Evolutionary conservation across 2,113 vertebrate genomes (phyloP), one percentile per base, ranked within the genome.

Genomic region (Callithrix jacchus): DNA sequence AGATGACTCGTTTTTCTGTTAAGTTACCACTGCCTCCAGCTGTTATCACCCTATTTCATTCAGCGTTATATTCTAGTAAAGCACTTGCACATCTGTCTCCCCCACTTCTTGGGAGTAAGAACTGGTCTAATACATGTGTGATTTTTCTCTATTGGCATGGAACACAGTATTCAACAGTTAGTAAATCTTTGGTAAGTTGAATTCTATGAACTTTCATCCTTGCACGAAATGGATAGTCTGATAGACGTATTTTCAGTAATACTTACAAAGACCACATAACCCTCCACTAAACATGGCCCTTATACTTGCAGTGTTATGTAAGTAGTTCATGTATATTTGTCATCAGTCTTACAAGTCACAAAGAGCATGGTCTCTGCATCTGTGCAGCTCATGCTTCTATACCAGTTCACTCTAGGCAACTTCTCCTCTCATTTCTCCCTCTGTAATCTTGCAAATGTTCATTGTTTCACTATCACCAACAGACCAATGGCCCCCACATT

Each of bases 91-190:
- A 58, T 92, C 32, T 71, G 25, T 73, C 79, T 93, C 91, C 56
- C 37, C 77, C 25, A 82, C 66, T 95, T 89, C 66, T 70, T 68
- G 73, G 11, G 37, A 95, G 27, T 93, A 89, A 81, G 25, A 83
- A n/a, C 74, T 92, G 17, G 58, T 73, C 68, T 82, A 81, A 64
- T 37, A 64, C 45, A 94, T 73, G 64, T 91, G 54, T 81, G 79
- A 86, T 61, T 89, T 87, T 86, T 82, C 61, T 87, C 45, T 96
- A 32, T 74, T 84, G 82, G 56, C 81, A 84, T 56, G 11, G 77
- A 92, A 84, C 54, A 64, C 5, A 13, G 16, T 21, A n/a, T 83
- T 94, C 90, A 35, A 77, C 27, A 88, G 32, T 93, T 82, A 89
- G 45, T 83, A 85, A 93, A 81, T 83, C 93, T 80, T 88, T 45